Conservation (phyloP, 2,113 vertebrate genomes). For the Gopherus evgoodei region DNA sequence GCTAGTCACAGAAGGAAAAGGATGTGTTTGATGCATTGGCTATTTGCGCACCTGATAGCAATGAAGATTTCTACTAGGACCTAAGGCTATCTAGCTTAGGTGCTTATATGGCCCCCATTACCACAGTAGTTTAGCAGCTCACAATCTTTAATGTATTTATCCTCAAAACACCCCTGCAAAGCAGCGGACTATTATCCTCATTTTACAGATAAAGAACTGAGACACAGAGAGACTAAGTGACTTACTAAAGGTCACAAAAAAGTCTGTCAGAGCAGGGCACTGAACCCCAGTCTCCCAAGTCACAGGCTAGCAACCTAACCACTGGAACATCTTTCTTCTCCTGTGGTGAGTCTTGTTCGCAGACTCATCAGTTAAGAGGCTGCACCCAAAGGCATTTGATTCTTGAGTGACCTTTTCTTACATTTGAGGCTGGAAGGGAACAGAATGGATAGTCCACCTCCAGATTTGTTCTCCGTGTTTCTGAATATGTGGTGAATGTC, state of each 20-base stretch:
- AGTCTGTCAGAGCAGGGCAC: fast-evolving
- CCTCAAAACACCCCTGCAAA: neutral
- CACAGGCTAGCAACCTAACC: neutral
- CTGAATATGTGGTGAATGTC: neutral
- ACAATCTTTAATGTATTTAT: neutral
- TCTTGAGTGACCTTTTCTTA: neutral
- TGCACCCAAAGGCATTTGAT: neutral
- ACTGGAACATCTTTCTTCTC: neutral
- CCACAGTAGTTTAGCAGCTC: neutral
- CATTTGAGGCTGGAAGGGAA: conserved; percentile 1
- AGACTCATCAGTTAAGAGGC: neutral
- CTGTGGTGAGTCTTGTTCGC: neutral
- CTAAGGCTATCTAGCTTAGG: neutral
- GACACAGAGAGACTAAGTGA: neutral
- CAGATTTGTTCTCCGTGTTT: neutral
- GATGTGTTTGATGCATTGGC: neutral
- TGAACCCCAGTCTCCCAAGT: neutral
- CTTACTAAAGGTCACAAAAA: neutral
- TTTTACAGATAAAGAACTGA: neutral
- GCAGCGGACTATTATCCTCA: neutral
- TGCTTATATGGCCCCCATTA: fast-evolving
- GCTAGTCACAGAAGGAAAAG: neutral
- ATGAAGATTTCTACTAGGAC: neutral
- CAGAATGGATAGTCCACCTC: neutral
- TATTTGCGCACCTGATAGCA: neutral